Conservation (phyloP, 2,888 invertebrate species). For the Arge pagana region DNA sequence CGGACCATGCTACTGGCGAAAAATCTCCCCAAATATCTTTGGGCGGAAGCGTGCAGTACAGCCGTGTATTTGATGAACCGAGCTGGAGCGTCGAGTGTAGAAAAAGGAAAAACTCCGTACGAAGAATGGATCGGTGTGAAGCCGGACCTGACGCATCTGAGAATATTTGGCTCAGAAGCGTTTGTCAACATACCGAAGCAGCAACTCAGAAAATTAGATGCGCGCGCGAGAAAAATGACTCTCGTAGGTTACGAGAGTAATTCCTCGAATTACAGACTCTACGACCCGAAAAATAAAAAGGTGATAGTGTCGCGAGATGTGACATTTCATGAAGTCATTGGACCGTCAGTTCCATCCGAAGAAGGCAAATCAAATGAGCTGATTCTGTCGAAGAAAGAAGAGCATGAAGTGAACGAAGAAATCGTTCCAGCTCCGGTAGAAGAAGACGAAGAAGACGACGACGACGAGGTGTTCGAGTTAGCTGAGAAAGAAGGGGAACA, state of each 20-base stretch:
- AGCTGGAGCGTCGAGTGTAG: constrained; percentile 9
- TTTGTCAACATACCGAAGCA: constrained; percentile 27
- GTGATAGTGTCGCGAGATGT: constrained; percentile 11
- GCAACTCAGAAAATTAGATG: constrained; percentile 16
- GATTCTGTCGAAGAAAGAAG: too few species aligned
- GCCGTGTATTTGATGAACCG: constrained; percentile 22
- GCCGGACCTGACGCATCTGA: constrained; percentile 23
- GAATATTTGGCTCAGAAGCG: constrained; percentile 29
- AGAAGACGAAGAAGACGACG: not conserved
- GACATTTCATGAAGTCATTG: constrained; percentile 13
- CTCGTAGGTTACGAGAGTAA: constrained; percentile 28
- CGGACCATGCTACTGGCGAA: constrained; percentile 29
- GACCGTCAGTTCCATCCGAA: not conserved
- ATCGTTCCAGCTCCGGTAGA: too few species aligned
- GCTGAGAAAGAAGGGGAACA: constrained; percentile 1
- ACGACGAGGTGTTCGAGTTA: constrained; percentile 1
- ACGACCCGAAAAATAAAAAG: constrained; percentile 19
- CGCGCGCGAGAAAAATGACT: constrained; percentile 21
- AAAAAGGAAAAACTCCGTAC: constrained; percentile 18
- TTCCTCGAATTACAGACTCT: constrained; percentile 26
- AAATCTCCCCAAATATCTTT: constrained; percentile 26
- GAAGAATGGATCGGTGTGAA: constrained; percentile 21
- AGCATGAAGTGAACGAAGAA: too few species aligned
- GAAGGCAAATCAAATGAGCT: too few species aligned
- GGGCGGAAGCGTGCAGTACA: constrained; percentile 33